Conservation (phyloP, 2,888 invertebrate genomes). For the Leptura quadrifasciata region DNA sequence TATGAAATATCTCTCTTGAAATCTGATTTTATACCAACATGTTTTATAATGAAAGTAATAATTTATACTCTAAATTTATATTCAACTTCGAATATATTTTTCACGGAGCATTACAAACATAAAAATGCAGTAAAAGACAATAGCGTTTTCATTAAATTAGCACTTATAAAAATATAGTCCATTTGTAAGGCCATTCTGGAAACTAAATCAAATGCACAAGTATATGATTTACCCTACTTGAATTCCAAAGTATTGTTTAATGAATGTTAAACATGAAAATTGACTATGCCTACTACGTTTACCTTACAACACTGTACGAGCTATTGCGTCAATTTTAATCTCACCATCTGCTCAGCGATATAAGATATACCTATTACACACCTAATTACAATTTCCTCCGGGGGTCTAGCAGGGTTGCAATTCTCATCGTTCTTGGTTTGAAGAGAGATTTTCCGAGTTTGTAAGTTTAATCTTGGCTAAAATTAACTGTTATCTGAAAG, state of each 20-base stretch:
- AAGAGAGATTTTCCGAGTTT: conserved; percentile 37
- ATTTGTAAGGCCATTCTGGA: no score
- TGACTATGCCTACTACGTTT: background rate
- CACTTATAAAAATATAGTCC: no score
- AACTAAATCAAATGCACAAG: no score
- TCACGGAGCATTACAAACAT: background rate
- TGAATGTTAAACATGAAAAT: background rate
- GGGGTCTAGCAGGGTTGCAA: conserved; percentile 26
- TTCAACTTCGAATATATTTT: background rate
- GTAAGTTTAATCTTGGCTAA: conserved; percentile 46
- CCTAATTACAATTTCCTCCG: conserved; percentile 43
- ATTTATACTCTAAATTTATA: background rate
- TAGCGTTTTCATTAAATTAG: no score
- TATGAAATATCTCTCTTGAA: background rate
- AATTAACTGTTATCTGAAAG: conserved; percentile 47
- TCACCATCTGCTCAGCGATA: background rate
- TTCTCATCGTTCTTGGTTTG: conserved; percentile 23
- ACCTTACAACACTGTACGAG: background rate
- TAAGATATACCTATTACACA: conserved; percentile 5
- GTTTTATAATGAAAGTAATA: background rate
- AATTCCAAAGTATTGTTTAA: no score
- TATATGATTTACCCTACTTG: no score
- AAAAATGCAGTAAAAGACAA: no score
- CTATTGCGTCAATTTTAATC: conserved; percentile 1
- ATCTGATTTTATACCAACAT: background rate